Conservation (phyloP, 2,113 vertebrate species). For the Oxyura jamaicensis region DNA sequence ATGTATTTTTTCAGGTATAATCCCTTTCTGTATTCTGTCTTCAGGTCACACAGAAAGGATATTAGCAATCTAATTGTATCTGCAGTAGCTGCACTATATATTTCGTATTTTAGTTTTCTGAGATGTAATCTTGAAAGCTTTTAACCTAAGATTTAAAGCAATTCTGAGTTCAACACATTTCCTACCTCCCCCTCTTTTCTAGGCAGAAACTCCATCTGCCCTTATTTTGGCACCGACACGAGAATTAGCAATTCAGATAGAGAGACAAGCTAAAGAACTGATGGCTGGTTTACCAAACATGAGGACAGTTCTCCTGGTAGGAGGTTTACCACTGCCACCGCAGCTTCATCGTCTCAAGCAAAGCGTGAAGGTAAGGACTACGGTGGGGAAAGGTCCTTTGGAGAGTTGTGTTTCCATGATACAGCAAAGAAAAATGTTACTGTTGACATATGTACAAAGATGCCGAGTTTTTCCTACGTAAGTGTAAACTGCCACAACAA, state of each 20-base stretch:
- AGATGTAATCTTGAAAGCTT: neutral
- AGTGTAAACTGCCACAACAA: neutral
- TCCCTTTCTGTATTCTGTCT: neutral
- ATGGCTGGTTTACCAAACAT: constrained; percentile 88
- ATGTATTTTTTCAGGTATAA: neutral
- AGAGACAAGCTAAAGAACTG: constrained; percentile 91
- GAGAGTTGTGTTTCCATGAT: neutral
- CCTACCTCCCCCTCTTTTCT: neutral
- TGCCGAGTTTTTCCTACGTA: neutral
- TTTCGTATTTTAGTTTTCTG: neutral
- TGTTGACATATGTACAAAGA: fast-evolving
- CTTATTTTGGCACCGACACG: constrained; percentile 93
- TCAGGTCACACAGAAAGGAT: neutral
- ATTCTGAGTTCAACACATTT: neutral
- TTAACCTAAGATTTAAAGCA: neutral
- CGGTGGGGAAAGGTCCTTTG: neutral
- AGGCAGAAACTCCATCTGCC: constrained; percentile 77
- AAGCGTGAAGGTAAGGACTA: constrained; percentile 85
- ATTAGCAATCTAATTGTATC: neutral
- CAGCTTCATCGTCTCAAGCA: constrained; percentile 92
- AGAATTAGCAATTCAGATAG: constrained; percentile 95
- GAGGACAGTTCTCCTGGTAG: constrained; percentile 92
- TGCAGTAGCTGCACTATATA: neutral
- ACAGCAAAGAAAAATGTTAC: neutral
- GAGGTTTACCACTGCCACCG: constrained; percentile 91